These are phyloP conservation scores for Megalurothrips usitatus DNA, from an alignment of 2,888 invertebrate genomes.

Conservation along the genomic window DNA sequence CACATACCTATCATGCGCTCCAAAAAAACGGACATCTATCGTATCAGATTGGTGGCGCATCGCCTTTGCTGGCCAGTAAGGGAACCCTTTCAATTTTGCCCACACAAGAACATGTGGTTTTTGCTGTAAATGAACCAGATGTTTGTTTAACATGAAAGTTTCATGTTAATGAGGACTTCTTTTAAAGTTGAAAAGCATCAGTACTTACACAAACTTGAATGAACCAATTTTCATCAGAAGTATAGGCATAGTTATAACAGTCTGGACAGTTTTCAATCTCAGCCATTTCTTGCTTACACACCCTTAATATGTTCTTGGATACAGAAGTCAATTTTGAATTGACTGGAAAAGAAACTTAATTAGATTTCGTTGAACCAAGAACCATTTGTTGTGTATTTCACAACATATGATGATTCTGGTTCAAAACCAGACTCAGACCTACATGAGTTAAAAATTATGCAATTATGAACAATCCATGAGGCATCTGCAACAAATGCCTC, in stretches of 20 bases:
- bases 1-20: constrained; percentile 75
- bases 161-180: constrained; percentile 9
- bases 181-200: background rate
- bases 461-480: constrained; percentile 92
- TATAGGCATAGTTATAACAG: constrained; percentile 83
- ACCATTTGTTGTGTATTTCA: constrained; percentile 27
- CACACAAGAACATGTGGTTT: constrained; percentile 87
- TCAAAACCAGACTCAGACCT: constrained; percentile 45
- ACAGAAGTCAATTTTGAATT: constrained; percentile 71
- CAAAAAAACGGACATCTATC: constrained; percentile 91
- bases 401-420: background rate
- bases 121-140: constrained; percentile 46
- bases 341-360: constrained; percentile 50
- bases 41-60: constrained; percentile 63
- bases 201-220: constrained; percentile 74
- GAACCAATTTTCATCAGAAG: constrained; percentile 76
- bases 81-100: constrained; percentile 96
- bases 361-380: constrained; percentile 31
- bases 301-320: constrained; percentile 74
- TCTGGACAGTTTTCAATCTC: constrained; percentile 93
- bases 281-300: constrained; percentile 80
- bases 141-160: constrained; percentile 20
- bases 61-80: constrained; percentile 96
- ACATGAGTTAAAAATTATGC: constrained; percentile 85
- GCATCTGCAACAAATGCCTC: constrained; percentile 86